phyloP scores from a whole-genome alignment of 2,113 vertebrate genomes.

The Circaetus cinerascens region DNA sequence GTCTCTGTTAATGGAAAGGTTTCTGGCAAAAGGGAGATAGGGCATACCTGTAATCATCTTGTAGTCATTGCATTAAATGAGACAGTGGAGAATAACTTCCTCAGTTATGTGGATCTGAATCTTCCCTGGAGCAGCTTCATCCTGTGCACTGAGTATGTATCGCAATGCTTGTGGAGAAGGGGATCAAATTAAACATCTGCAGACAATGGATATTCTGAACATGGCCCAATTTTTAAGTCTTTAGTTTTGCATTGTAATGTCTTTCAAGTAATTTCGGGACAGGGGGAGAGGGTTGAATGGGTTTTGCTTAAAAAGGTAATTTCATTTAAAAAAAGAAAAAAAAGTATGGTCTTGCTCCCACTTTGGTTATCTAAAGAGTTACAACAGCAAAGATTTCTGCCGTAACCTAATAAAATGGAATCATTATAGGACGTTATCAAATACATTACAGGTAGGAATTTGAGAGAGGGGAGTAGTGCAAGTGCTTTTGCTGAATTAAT shows the following conservation, averaged over 20 bases:
- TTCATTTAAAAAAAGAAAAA: neutral
- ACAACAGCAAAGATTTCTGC: neutral
- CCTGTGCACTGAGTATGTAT: neutral
- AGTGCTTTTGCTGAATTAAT: neutral
- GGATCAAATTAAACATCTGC: neutral
- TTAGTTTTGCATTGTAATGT: neutral
- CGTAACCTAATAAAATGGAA: neutral
- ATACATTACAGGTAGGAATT: neutral
- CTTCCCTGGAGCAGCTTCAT: neutral
- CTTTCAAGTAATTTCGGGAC: neutral
- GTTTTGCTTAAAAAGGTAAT: neutral
- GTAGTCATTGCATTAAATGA: neutral
- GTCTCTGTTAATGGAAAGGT: neutral
- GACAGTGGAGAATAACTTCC: neutral
- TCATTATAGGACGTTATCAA: neutral
- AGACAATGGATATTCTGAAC: neutral
- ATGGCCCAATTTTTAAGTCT: neutral
- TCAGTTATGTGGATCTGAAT: neutral
- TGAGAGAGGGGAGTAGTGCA: neutral
- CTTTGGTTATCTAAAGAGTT: neutral
- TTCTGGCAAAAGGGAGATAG: neutral
- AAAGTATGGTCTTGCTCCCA: neutral
- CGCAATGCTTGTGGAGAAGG: fast-evolving
- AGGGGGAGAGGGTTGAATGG: neutral
- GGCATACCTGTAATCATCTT: neutral